Percentiles rank a stretch among this genome's conserved stretches.
These are phyloP conservation scores for Melieria omissa DNA, from an alignment of 2,888 invertebrate species.

Conservation along the genomic window DNA sequence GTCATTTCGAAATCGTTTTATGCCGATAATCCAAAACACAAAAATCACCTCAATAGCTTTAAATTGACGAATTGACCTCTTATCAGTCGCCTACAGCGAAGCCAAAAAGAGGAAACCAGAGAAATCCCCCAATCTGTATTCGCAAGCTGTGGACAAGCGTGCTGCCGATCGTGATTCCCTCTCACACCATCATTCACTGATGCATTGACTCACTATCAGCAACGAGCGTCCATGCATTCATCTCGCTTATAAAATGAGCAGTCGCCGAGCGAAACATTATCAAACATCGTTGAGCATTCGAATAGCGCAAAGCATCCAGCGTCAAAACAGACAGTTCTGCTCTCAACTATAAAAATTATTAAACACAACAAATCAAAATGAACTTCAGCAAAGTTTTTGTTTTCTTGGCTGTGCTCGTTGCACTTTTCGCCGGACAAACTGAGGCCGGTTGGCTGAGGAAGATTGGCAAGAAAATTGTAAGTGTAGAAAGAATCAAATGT, in stretches of 20 bases:
- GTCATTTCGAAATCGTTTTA: too few species aligned
- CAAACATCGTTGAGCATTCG: conserved; percentile 46
- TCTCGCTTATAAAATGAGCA: conserved; percentile 15
- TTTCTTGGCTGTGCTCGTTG: conserved; percentile 41
- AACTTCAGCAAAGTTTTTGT: conserved; percentile 48
- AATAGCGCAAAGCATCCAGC: conserved; percentile 9
- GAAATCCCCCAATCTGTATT: too few species aligned
- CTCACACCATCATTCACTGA: too few species aligned
- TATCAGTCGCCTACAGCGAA: too few species aligned
- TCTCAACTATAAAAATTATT: neutral
- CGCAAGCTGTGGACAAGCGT: too few species aligned
- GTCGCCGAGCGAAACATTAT: neutral
- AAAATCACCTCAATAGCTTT: too few species aligned
- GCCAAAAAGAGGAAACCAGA: too few species aligned
- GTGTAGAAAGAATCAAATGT: neutral
- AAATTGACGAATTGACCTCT: too few species aligned
- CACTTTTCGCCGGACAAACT: conserved; percentile 46
- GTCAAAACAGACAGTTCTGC: too few species aligned
- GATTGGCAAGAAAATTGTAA: conserved; percentile 50
- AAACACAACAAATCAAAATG: conserved; percentile 38
- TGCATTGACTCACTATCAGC: too few species aligned
- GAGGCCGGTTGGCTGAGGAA: conserved; percentile 53
- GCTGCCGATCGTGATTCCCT: too few species aligned
- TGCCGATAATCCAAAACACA: too few species aligned
- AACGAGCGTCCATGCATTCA: neutral